phyloP scores from a whole-genome alignment of 2,797 vertebrate species.

The Pyrocephalus nanus region DNA sequence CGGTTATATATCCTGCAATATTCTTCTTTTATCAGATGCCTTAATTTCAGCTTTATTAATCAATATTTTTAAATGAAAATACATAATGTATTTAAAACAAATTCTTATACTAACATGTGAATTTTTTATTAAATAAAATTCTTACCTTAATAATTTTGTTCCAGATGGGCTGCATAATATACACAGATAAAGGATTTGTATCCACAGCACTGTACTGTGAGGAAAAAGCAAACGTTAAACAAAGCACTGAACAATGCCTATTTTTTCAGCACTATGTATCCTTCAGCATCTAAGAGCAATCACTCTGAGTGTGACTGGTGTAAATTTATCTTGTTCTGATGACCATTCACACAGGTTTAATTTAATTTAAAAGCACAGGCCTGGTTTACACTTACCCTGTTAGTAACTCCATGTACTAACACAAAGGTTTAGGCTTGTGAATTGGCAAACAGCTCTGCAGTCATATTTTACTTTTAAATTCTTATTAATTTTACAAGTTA shows the following conservation, averaged over 20 bases:
- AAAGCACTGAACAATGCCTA: background rate
- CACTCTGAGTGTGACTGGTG: background rate
- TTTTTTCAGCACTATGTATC: background rate
- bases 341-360: background rate
- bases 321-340: background rate
- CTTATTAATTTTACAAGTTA: background rate
- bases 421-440: background rate
- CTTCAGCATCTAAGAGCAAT: background rate
- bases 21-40: background rate
- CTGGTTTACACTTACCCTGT: background rate
- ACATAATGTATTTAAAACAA: background rate
- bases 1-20: background rate
- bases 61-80: background rate
- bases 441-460: background rate
- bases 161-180: constrained; percentile 76
- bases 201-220: constrained; percentile 73
- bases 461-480: background rate
- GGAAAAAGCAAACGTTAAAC: background rate
- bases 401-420: background rate
- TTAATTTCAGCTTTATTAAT: background rate
- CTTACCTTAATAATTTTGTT: constrained; percentile 74
- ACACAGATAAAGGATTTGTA: constrained; percentile 75
- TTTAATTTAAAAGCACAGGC: background rate
- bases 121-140: background rate
- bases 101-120: background rate